These are phyloP conservation scores for Pipra filicauda DNA, from an alignment of 2,113 vertebrate species.

Conservation along the genomic window DNA sequence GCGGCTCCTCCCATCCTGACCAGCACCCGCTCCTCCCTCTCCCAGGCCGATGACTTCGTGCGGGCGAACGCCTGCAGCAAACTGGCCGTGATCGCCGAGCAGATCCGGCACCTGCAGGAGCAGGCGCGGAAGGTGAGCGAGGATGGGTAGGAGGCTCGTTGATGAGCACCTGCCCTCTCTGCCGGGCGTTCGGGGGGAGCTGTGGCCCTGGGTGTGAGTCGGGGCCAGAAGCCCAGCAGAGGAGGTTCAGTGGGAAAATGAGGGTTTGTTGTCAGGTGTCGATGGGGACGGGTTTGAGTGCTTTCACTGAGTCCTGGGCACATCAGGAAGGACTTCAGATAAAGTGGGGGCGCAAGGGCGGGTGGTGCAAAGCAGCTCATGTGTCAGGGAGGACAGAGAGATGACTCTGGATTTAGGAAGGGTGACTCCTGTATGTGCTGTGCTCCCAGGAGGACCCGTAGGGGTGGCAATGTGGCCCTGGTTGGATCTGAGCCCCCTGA, in stretches of 20 bases:
- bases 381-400: not conserved
- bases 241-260: not conserved
- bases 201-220: not conserved
- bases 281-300: not conserved
- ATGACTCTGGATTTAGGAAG: not conserved
- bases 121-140: slow-evolving; percentile 87
- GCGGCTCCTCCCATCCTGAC: rapidly evolving
- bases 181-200: not conserved
- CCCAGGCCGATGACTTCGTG: slow-evolving; percentile 86
- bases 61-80: slow-evolving; percentile 91
- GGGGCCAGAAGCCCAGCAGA: not conserved
- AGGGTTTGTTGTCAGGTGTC: not conserved
- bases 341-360: rapidly evolving
- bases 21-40: not conserved
- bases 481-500: not conserved
- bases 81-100: slow-evolving; percentile 88
- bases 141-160: not conserved
- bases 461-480: rapidly evolving
- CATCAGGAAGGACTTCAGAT: not conserved
- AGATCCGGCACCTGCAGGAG: slow-evolving; percentile 90
- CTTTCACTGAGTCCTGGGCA: not conserved
- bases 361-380: not conserved
- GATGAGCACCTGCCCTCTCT: not conserved
- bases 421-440: not conserved
- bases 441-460: not conserved